Percentiles rank a stretch among this genome's conserved stretches.
phyloP scores from a whole-genome alignment of 2,113 vertebrate genomes.

The Takifugu flavidus region DNA sequence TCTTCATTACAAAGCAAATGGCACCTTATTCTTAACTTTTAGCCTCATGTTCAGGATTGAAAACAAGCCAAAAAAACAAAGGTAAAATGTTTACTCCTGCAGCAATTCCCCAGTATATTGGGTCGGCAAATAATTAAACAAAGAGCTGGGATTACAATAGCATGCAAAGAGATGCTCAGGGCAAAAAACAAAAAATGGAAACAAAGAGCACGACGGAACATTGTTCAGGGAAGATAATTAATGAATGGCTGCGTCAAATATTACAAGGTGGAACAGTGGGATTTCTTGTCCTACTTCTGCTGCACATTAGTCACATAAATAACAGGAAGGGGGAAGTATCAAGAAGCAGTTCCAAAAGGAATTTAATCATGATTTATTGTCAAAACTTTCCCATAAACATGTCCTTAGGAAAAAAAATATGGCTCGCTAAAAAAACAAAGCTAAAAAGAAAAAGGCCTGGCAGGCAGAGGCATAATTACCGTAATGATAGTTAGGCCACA shows the following conservation, averaged over 20 bases:
- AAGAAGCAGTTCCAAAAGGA: slow-evolving; percentile 36
- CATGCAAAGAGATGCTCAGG: slow-evolving; percentile 59
- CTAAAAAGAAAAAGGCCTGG: slow-evolving; percentile 23
- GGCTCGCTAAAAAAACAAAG: slow-evolving; percentile 15
- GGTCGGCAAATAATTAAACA: slow-evolving; percentile 53
- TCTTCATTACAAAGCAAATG: slow-evolving; percentile 21
- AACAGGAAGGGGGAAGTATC: slow-evolving; percentile 25
- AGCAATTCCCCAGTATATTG: slow-evolving; percentile 48
- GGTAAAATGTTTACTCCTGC: slow-evolving; percentile 16
- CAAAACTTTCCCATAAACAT: slow-evolving; percentile 39
- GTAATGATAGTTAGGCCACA: slow-evolving; percentile 8
- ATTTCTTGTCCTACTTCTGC: slow-evolving; percentile 62
- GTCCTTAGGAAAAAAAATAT: slow-evolving; percentile 31
- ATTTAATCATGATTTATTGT: slow-evolving; percentile 41
- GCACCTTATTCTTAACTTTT: slow-evolving; percentile 1
- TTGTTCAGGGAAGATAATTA: slow-evolving; percentile 66
- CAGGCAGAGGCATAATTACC: slow-evolving; percentile 14
- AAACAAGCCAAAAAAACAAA: not conserved
- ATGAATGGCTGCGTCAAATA: slow-evolving; percentile 63
- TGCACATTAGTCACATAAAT: slow-evolving; percentile 21
- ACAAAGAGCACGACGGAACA: slow-evolving; percentile 64
- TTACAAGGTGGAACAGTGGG: slow-evolving; percentile 61
- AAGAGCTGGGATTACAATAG: slow-evolving; percentile 59
- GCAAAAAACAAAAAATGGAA: slow-evolving; percentile 49
- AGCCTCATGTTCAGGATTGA: slow-evolving; percentile 1